phyloP scores from a whole-genome alignment of 2,113 vertebrate species.

The Tringa solitaria region DNA sequence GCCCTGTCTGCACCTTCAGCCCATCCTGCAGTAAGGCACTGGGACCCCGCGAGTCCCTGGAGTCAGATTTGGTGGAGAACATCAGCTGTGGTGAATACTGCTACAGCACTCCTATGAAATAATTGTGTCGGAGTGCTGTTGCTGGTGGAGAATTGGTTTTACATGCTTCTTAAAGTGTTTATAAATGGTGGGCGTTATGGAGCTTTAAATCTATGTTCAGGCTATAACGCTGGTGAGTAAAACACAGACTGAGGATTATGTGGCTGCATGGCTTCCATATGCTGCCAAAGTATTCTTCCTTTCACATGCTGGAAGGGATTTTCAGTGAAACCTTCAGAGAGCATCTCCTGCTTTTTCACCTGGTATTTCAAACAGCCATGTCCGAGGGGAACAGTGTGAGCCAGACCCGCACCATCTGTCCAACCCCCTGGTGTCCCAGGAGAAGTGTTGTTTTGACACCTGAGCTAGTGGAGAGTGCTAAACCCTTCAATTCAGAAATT shows the following conservation, averaged over 20 bases:
- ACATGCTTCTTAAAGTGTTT: background rate
- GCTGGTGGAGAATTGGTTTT: background rate
- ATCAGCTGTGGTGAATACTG: background rate
- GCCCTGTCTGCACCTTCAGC: background rate
- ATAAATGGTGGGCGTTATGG: background rate
- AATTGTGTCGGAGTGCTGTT: background rate
- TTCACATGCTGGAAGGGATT: background rate
- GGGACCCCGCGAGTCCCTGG: fast-evolving
- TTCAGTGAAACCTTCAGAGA: background rate
- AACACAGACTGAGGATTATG: background rate
- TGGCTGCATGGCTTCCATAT: background rate
- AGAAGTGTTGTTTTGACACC: background rate
- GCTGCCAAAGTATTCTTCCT: background rate
- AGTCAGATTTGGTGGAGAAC: background rate
- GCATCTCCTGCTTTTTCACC: background rate
- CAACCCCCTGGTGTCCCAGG: background rate
- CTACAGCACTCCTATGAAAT: background rate
- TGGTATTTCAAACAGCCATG: background rate
- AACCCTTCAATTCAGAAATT: background rate
- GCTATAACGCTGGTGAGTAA: background rate
- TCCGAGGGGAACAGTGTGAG: background rate
- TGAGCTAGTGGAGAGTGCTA: background rate
- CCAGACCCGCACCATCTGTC: background rate
- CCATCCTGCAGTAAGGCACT: background rate
- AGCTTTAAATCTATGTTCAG: background rate